Conservation (phyloP, 2,797 vertebrate genomes). For the Sciurus carolinensis region DNA sequence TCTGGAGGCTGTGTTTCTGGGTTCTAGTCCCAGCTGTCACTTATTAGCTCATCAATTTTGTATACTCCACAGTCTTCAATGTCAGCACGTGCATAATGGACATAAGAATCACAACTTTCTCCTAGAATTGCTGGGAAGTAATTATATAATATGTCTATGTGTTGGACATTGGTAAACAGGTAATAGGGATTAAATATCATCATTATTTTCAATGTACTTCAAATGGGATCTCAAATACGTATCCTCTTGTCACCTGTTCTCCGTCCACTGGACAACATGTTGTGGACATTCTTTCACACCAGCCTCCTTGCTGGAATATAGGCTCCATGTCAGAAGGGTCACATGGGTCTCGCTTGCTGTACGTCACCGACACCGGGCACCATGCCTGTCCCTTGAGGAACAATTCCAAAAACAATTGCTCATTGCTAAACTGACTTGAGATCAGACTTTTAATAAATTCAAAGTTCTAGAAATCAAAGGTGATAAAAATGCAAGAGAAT, state of each 20-base stretch:
- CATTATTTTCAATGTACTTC: background rate
- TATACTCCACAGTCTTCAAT: background rate
- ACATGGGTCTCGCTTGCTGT: background rate
- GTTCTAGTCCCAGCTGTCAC: background rate
- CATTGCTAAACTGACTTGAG: background rate
- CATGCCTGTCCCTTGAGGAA: background rate
- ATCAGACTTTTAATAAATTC: background rate
- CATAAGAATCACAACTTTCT: background rate
- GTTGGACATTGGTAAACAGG: background rate
- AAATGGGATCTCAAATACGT: background rate
- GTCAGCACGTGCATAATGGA: background rate
- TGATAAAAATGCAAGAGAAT: slow-evolving; percentile 21
- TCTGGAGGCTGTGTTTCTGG: background rate
- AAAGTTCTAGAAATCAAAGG: slow-evolving; percentile 62
- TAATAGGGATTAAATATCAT: background rate
- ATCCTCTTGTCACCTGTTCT: background rate
- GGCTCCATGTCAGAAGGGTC: background rate
- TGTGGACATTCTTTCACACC: background rate
- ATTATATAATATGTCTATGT: too few species aligned
- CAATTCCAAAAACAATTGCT: background rate
- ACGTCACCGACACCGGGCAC: background rate
- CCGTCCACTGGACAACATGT: background rate
- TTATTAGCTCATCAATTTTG: background rate
- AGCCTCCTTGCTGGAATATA: background rate
- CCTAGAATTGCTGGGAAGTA: background rate